Evolutionary conservation across 2,888 invertebrate genomes (phyloP).

Genomic region (Drosophila prostipennis): DNA sequence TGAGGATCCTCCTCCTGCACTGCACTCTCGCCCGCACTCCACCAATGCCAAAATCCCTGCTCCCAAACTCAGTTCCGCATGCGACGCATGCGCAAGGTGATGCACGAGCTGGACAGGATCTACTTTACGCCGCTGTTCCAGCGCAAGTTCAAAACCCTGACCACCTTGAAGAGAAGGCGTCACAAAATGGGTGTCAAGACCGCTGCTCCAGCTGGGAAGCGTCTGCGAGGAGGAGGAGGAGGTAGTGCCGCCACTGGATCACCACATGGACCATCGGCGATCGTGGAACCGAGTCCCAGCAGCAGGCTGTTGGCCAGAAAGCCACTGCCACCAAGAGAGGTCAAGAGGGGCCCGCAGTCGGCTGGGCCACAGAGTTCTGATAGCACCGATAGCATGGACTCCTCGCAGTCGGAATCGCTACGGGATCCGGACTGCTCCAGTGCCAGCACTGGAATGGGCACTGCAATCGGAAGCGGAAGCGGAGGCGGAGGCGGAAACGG

Average conservation of each 20-base stretch:
- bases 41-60: not conserved
- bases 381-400: conserved; percentile 12
- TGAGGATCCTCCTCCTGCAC: not conserved
- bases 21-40: not conserved
- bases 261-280: not conserved
- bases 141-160: conserved; percentile 65
- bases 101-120: conserved; percentile 80
- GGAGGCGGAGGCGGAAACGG: not conserved
- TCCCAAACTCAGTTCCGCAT: conserved; percentile 67
- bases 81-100: conserved; percentile 77
- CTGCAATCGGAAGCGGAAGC: no score
- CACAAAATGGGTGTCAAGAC: conserved; percentile 47
- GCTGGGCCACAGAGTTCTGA: conserved; percentile 6
- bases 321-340: not conserved
- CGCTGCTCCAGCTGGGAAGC: conserved; percentile 9
- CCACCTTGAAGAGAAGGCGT: conserved; percentile 57
- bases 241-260: not conserved
- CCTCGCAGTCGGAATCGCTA: conserved; percentile 18
- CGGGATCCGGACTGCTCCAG: conserved; percentile 7
- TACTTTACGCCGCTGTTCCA: conserved; percentile 80
- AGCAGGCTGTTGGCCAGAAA: not conserved
- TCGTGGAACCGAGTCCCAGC: not conserved
- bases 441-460: not conserved
- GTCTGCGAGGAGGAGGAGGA: conserved; percentile 36
- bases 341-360: not conserved